Evolutionary conservation across 2,797 vertebrate genomes (phyloP).

Genomic region (Gallinago stenura): DNA sequence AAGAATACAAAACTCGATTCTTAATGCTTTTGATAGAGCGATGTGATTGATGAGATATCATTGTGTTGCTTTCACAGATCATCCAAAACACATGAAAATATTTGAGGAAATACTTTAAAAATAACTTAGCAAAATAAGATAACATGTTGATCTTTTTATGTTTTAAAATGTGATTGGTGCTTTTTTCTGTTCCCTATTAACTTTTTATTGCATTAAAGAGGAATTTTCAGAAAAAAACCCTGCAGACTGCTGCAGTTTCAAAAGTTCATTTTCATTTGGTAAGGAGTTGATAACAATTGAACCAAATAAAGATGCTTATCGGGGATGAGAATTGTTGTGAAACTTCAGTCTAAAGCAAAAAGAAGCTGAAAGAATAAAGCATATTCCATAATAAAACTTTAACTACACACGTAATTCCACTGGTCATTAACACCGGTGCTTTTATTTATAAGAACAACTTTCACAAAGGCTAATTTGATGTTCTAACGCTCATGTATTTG

Average conservation of each 20-base stretch:
- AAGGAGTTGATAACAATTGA: slow-evolving; percentile 28
- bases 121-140: neutral
- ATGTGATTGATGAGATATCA: neutral
- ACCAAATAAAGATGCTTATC: slow-evolving; percentile 51
- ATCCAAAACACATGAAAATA: neutral
- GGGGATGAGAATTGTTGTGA: neutral
- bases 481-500: neutral
- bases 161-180: neutral
- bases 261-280: slow-evolving; percentile 57
- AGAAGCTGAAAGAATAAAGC: slow-evolving; percentile 8
- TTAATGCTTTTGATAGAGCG: neutral
- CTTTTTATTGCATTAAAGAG: slow-evolving; percentile 68
- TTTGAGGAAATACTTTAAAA: neutral
- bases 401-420: slow-evolving; percentile 1
- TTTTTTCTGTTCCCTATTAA: slow-evolving; percentile 53
- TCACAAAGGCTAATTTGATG: neutral
- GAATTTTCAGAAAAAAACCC: slow-evolving; percentile 5
- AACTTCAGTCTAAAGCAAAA: neutral
- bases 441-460: slow-evolving; percentile 18
- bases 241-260: neutral
- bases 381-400: slow-evolving; percentile 27
- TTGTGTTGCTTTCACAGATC: neutral
- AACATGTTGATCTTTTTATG: neutral
- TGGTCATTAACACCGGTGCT: slow-evolving; percentile 43
- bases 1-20: neutral